Evolutionary conservation across 64 coral and sea anemone genomes (phyloP).

Genomic region (Montipora sp.): DNA sequence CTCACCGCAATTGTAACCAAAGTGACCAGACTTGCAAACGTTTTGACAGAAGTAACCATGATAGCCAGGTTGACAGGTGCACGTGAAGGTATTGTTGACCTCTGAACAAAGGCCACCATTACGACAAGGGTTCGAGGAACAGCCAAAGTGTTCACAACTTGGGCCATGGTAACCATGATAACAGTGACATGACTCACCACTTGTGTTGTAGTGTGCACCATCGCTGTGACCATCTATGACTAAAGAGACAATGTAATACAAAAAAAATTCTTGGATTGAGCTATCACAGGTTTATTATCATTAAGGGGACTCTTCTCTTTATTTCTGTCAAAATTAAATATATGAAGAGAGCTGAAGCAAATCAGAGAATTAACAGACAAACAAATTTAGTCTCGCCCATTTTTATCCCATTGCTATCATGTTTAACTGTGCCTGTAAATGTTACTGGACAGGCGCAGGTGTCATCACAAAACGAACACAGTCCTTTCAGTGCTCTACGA

Average conservation of each 20-base stretch:
- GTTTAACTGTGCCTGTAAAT: no score
- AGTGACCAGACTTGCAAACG: constrained; percentile 78
- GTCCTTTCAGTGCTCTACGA: no score
- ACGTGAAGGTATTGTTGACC: constrained; percentile 45
- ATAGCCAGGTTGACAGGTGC: constrained; percentile 76
- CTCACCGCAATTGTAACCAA: constrained; percentile 76
- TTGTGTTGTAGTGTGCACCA: not conserved
- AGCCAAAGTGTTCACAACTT: constrained; percentile 93
- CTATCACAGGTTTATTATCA: no score
- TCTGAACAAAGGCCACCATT: constrained; percentile 73
- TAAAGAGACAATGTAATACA: not conserved
- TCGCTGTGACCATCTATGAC: not conserved
- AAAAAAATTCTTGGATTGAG: not conserved
- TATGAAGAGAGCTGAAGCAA: no score
- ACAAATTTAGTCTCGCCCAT: no score
- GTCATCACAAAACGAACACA: no score
- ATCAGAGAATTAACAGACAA: no score
- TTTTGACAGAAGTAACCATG: constrained; percentile 75
- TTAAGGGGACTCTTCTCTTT: no score
- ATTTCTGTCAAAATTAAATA: no score
- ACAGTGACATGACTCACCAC: constrained; percentile 77
- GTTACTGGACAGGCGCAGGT: no score
- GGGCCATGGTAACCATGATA: constrained; percentile 85
- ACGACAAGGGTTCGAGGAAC: constrained; percentile 81
- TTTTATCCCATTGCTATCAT: no score